Base-by-base conservation (phyloP, 2,888 invertebrate genomes). In the Agriotes lineatus region DNA sequence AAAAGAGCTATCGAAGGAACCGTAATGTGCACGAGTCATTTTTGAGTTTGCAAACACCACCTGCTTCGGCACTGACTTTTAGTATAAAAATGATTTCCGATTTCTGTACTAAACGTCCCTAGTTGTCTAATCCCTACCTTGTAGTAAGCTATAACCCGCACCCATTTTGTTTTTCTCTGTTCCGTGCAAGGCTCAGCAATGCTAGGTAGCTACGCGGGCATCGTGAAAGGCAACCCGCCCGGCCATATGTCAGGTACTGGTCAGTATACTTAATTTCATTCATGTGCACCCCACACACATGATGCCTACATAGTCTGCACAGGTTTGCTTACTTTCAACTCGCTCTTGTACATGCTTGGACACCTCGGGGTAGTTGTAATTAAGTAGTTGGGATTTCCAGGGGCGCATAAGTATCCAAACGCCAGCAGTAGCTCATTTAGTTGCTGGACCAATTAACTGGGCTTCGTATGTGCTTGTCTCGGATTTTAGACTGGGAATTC, bases 211-310 rank as follows among this genome's bases (percentile, higher is more conserved):
- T 96, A 96, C 91, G 95, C 95, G 86, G 93, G 93, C 87, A 93
- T 94, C 86, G 90, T 96, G 87, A 93, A 93, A 86, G 95, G 95
- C 85, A 91, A 92, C 81, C 91, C 91, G 86, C 89, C 90, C 86
- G 90, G 90, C 87, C 87, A 88, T 87, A 92, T 95, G 92, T 92
- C 95, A 93, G 95, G 95, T 95, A 92, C 90, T 87, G 87, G 88
- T 88, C 88, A 88, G 86, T 85, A 85, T 85, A 58, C 14, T 68
- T 64, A 68, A 58, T 68, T 57, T 57, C 33, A 42, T 62, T 67
- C 67, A 67, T 57, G 52, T 50, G 37, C 50, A 58, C 45, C 37
- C 42, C 12, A 39, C 65, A 59, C 52, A 45, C 33, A 52, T 52
- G 52, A 33, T 18, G 33, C 16, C 35, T 12, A 14, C 18, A 18